Base-by-base conservation (phyloP, 2,113 vertebrate genomes). In the Myiozetetes cayanensis region DNA sequence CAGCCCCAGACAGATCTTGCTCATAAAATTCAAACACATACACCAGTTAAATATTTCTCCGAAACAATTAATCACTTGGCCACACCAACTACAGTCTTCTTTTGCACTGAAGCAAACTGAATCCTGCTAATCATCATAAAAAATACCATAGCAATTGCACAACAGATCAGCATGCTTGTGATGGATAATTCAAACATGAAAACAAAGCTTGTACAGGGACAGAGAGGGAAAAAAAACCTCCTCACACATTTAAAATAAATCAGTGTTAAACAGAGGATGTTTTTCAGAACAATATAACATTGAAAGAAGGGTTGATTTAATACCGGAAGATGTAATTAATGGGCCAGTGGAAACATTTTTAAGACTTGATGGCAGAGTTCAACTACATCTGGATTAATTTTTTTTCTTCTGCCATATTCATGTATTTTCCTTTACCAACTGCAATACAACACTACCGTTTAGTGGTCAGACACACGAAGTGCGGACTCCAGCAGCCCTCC, bases 381-480 rank as follows among this genome's bases (percentile, higher is more conserved):
- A 88, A 27, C 47, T 84, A 55, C n/a, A 79, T 15, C 14, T 68
- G 39, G 27, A 76, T 55, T 65, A 21, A 7, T 15, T 62, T 47
- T 80, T 80, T 89, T 77, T 30, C 30, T 33, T 58, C 58, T 96
- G 91, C 44, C 12, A 0, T 66, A 93, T 50, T 65, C 13, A 62
- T 9, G 33, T 10, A 31, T 67, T 75, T 90, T 73, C 46, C 72
- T 80, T 35, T 41, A 33, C 55, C 79, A 95, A 61, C 1, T 80
- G 58, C 53, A 89, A 93, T 76, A 46, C 82, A 96, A 92, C 14
- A 85, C 91, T 73, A 95, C 94, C 96, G 0, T 96, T 95, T 78
- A 88, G 94, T 95, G 95, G 96, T 46, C 83, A 97, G 70, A 94
- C 33, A 53, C 3, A 8, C n/a, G 37, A 96, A 96, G 23, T 92